Evolutionary conservation across 2,797 vertebrate genomes (phyloP), one percentile per base, ranked within the genome.

Genomic region (Hemibagrus guttatus): DNA sequence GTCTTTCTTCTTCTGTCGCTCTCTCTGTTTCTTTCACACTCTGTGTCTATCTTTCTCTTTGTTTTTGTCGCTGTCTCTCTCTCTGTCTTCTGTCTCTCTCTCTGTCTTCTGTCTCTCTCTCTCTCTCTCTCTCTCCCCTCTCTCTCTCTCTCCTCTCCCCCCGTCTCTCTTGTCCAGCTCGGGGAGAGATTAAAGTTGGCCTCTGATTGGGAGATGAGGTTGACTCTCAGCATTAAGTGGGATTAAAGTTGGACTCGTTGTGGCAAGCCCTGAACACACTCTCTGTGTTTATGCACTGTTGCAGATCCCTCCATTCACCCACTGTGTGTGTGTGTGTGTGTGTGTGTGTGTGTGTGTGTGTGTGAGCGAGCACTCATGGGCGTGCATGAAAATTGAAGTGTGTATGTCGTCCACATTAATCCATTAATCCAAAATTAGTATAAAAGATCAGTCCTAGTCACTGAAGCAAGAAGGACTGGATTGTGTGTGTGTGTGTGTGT

Each of bases 351-450:
- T 59, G 78, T 64, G 64, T 63, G 83, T 64, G 76, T 56, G 68
- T 52, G 78, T 54, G 87, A 42, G 75, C 28, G 68, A 46, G 61
- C 39, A 84, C 81, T 76, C 63, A 81, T 84, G 76, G 72, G 59
- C 79, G 71, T 86, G 88, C 87, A 88, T 90, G 80, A 89, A 88
- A 90, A 86, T 90, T 83, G 83, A 88, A 89, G 89, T 86, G 86
- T 90, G 90, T 83, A 84, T 87, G 81, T 85, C 78, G 86, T 87
- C 83, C 83, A 72, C 63, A 85, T 87, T 90, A 90, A 90, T 90
- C 95, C 97, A 98, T 99, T 99, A 99, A 99, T 98, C 97, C 97
- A 95, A 98, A 99, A 99, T 98, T 97, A 98, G 97, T 98, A 98
- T 97, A 97, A 98, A 99, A 98, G 97, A 98, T 98, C 97, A 98